Evolutionary conservation across 2,113 vertebrate species (phyloP).

Genomic region (Calyptommatus sinebrachiatus): DNA sequence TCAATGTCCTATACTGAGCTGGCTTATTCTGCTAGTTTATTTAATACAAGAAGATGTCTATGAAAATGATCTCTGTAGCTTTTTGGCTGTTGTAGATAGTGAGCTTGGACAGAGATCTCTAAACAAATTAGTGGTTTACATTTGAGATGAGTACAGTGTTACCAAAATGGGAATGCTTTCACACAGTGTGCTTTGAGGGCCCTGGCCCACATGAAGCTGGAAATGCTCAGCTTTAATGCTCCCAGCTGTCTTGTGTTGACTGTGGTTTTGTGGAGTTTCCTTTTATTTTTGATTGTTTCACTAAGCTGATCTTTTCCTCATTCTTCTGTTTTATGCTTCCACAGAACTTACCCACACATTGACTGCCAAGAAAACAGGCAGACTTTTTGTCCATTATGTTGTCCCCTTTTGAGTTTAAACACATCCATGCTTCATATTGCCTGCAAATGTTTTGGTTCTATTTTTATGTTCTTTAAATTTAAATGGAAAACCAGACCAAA

Average conservation of each 20-base stretch:
- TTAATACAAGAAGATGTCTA: slow-evolving; percentile 10
- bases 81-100: slow-evolving; percentile 18
- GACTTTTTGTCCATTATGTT: slow-evolving; percentile 24
- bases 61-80: slow-evolving; percentile 1
- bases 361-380: slow-evolving; percentile 29
- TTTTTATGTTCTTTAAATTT: background rate
- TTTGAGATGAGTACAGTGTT: slow-evolving; percentile 36
- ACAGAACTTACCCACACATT: slow-evolving; percentile 31
- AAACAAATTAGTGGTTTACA: slow-evolving; percentile 39
- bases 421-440: slow-evolving; percentile 6
- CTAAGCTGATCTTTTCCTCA: slow-evolving; percentile 37
- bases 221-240: slow-evolving; percentile 34
- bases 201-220: slow-evolving; percentile 27
- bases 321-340: slow-evolving; percentile 53
- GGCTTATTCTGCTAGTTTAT: background rate
- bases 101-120: slow-evolving; percentile 30
- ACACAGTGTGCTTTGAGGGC: slow-evolving; percentile 1
- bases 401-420: background rate
- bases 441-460: slow-evolving; percentile 15
- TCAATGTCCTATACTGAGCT: no score
- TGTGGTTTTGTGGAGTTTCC: slow-evolving; percentile 33
- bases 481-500: no score
- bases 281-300: slow-evolving; percentile 49
- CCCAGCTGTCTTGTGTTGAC: slow-evolving; percentile 43
- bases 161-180: slow-evolving; percentile 46